phyloP scores from a whole-genome alignment of 2,888 invertebrate genomes.

The Apodemia duryi region DNA sequence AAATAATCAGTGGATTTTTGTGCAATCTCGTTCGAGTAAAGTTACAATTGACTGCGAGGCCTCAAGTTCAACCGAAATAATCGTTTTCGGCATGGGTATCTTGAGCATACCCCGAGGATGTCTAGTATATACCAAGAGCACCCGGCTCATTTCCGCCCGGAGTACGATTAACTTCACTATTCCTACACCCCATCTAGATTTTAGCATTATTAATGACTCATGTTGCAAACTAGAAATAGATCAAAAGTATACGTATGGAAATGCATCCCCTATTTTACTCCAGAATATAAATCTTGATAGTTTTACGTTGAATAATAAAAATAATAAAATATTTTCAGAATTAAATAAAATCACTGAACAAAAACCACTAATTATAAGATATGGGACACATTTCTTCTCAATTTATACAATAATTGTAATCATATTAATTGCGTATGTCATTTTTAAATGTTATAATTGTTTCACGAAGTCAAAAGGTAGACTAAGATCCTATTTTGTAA shows the following conservation, averaged over 20 bases:
- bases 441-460: not conserved
- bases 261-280: not conserved
- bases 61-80: not conserved
- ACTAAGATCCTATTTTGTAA: slow-evolving; percentile 4
- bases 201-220: not conserved
- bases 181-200: not conserved
- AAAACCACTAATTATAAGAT: not conserved
- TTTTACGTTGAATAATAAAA: not conserved
- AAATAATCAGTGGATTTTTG: slow-evolving; percentile 13
- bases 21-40: slow-evolving; percentile 6
- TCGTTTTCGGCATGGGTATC: slow-evolving; percentile 2
- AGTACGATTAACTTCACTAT: not conserved
- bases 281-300: not conserved
- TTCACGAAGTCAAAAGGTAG: not conserved
- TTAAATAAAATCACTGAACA: slow-evolving; percentile 1
- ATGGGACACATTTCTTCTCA: slow-evolving; percentile 8
- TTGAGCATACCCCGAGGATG: not conserved
- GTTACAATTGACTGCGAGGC: slow-evolving; percentile 2
- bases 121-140: slow-evolving; percentile 4
- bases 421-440: not conserved
- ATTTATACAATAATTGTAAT: not conserved
- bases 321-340: not conserved
- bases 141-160: not conserved
- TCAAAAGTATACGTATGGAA: not conserved
- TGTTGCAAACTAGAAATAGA: slow-evolving; percentile 1